Evolutionary conservation across 1,140 invertebrate species (phyloP), one percentile per base, ranked within the genome.

Genomic region (Cephus cinctus): DNA sequence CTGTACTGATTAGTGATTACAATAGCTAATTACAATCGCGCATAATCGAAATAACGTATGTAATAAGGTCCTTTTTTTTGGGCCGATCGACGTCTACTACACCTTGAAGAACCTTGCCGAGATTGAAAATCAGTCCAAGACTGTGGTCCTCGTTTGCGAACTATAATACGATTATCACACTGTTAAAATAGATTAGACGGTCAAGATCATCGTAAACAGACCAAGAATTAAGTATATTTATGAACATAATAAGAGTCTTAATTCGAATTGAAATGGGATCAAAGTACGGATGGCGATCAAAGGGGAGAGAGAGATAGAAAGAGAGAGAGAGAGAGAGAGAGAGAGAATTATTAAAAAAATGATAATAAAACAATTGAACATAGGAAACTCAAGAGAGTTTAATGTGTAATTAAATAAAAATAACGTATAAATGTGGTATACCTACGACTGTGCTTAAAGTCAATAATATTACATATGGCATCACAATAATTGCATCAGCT

Each of bases 401-500:
- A 59, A 47, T 49, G 23, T 34, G 16, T 27, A 45, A 59, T 57
- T 47, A 43, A 60, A 61, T 48, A 39, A 55, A 56, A 47, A 59
- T 14, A 39, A 44, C n/a, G n/a, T 56, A 57, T 54, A 54, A 50
- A 55, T 34, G 47, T 52, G 21, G 46, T 52, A 47, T 43, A 35
- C 27, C 39, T 50, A 53, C 8, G 30, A 38, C 44, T 23, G 23
- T 30, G 20, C 45, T 50, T 57, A 57, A 53, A 43, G n/a, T n/a
- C 46, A 44, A 34, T 51, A 59, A 54, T 20, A 34, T 52, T 15
- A 36, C 14, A 15, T 36, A 36, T 36, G 59, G 48, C 56, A 63
- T 65, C 59, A 57, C 59, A 67, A 61, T 56, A 44, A 64, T 57
- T 57, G 50, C 31, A 44, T 45, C 9, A 49, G 58, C 46, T 56